Evolutionary conservation across 2,797 vertebrate genomes (phyloP).

Genomic region (Anabas testudineus): DNA sequence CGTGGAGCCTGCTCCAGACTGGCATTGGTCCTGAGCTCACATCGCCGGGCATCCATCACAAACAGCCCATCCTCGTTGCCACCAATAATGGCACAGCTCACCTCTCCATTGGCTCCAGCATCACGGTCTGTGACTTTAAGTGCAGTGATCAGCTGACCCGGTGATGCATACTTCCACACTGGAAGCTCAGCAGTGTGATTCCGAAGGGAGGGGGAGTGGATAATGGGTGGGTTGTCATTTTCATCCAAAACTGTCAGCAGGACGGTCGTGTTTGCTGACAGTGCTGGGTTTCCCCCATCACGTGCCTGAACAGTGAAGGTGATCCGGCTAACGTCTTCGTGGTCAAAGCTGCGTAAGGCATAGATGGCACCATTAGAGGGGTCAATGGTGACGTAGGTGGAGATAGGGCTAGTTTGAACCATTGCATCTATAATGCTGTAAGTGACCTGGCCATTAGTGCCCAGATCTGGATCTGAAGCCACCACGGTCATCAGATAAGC

Average conservation of each 20-base stretch:
- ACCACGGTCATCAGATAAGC: conserved; percentile 93
- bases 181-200: conserved; percentile 92
- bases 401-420: conserved; percentile 90
- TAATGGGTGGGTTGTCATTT: conserved; percentile 93
- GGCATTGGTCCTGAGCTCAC: conserved; percentile 92
- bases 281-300: conserved; percentile 87
- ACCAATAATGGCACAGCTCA: conserved; percentile 89
- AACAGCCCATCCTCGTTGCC: conserved; percentile 93
- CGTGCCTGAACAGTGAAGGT: conserved; percentile 92
- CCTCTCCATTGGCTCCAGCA: conserved; percentile 93
- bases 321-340: conserved; percentile 93
- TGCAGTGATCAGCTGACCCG: conserved; percentile 88
- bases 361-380: conserved; percentile 95
- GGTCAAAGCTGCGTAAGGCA: conserved; percentile 93
- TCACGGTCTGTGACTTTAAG: conserved; percentile 93
- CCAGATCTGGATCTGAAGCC: conserved; percentile 94
- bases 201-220: conserved; percentile 88
- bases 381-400: conserved; percentile 95
- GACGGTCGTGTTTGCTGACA: conserved; percentile 90
- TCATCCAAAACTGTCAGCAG: conserved; percentile 94
- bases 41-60: conserved; percentile 91
- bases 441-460: conserved; percentile 95
- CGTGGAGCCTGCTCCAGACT: conserved; percentile 86
- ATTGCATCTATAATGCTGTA: conserved; percentile 91
- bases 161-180: conserved; percentile 90